Percentiles rank a stretch among this genome's conserved stretches.
These are phyloP conservation scores for Umimayanthus kanabou DNA, from an alignment of 92 coral and sea anemone species.

Conservation along the genomic window DNA sequence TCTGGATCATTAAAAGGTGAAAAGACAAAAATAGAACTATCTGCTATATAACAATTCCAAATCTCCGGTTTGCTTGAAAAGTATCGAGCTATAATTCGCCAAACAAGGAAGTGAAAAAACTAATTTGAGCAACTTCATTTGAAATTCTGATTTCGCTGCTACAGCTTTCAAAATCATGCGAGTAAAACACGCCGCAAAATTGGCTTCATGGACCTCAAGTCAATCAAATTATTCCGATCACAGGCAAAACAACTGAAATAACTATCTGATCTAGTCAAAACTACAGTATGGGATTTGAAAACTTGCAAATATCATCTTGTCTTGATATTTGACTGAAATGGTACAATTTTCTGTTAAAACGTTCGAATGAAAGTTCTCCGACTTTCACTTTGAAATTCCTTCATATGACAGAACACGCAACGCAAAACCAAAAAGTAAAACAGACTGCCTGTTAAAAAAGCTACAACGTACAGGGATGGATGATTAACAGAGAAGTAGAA, in stretches of 20 bases:
- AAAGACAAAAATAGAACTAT: not conserved
- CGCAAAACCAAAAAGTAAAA: not conserved
- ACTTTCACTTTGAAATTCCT: slow-evolving; percentile 47
- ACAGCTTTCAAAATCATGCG: slow-evolving; percentile 8
- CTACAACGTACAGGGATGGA: not conserved
- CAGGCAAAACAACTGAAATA: not conserved
- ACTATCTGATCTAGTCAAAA: not conserved
- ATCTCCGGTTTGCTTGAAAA: not conserved
- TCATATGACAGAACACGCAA: not conserved
- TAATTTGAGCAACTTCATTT: not conserved
- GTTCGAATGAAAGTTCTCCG: slow-evolving; percentile 21
- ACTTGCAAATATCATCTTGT: not conserved
- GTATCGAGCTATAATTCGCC: not conserved
- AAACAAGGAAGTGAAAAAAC: slow-evolving; percentile 44
- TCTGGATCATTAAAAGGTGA: not conserved
- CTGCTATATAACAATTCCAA: not conserved
- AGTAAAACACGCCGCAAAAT: slow-evolving; percentile 24
- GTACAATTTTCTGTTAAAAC: not conserved
- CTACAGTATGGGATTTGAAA: not conserved
- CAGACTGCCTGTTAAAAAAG: not conserved
- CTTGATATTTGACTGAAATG: not conserved
- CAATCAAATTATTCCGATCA: slow-evolving; percentile 9
- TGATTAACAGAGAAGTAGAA: not conserved
- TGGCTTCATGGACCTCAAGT: not conserved
- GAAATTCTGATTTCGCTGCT: slow-evolving; percentile 23